These are phyloP conservation scores for Drosophila micromelanica DNA, from an alignment of 1,140 invertebrate genomes.

Conservation along the genomic window DNA sequence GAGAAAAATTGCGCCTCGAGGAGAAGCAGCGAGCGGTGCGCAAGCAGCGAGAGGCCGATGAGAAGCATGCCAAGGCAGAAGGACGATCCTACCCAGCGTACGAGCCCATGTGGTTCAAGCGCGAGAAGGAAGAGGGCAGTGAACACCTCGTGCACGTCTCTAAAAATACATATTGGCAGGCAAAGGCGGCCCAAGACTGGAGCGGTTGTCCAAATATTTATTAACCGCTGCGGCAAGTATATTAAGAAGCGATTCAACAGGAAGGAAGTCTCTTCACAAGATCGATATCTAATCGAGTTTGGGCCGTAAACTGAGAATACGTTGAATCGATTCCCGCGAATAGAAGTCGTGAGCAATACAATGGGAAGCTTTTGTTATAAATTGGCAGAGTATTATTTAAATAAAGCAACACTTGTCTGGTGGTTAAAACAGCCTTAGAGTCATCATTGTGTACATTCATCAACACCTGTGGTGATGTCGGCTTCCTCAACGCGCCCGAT, in stretches of 20 bases:
- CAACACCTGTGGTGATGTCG: slow-evolving; percentile 10
- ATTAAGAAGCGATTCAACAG: neutral
- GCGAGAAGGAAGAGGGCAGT: slow-evolving; percentile 91
- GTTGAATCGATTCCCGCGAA: slow-evolving; percentile 1
- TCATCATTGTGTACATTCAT: neutral
- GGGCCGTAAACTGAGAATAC: neutral
- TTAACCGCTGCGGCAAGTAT: slow-evolving; percentile 79
- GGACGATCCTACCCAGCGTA: slow-evolving; percentile 90
- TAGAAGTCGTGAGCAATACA: slow-evolving; percentile 10
- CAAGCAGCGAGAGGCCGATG: slow-evolving; percentile 90
- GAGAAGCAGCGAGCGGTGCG: slow-evolving; percentile 95
- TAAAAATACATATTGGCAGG: slow-evolving; percentile 96
- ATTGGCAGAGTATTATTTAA: slow-evolving; percentile 63
- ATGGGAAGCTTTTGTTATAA: slow-evolving; percentile 34
- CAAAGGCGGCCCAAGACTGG: slow-evolving; percentile 96
- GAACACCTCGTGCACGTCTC: slow-evolving; percentile 93
- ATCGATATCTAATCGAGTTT: slow-evolving; percentile 8
- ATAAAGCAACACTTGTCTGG: slow-evolving; percentile 66
- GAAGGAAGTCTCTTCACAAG: neutral
- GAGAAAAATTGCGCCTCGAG: slow-evolving; percentile 93
- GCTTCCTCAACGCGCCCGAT: slow-evolving; percentile 14
- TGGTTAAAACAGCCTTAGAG: slow-evolving; percentile 27
- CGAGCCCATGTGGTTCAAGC: slow-evolving; percentile 96
- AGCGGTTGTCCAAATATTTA: slow-evolving; percentile 96
- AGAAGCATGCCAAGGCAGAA: slow-evolving; percentile 90